phyloP scores from a whole-genome alignment of 1,140 invertebrate species.

The Meloidogyne chitwoodi region DNA sequence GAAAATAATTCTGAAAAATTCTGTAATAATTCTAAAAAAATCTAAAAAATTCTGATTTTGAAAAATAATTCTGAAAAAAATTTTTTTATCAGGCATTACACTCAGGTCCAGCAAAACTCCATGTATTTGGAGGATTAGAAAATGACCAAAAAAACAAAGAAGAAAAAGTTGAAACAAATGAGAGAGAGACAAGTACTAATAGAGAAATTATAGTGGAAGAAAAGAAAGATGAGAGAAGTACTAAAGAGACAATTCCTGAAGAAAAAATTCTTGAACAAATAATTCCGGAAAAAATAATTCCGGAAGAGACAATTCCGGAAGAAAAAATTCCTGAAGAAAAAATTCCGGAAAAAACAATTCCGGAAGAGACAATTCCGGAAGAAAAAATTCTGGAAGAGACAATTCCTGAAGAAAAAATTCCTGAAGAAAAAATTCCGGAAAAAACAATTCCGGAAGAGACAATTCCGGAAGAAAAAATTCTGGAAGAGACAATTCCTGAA shows the following conservation, averaged over 20 bases:
- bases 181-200: too few relatives aligned
- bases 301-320: neutral
- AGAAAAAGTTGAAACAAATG: neutral
- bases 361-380: neutral
- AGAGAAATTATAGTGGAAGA: neutral
- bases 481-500: neutral
- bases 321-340: neutral
- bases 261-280: neutral
- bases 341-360: neutral
- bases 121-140: neutral
- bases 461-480: neutral
- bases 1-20: too few relatives aligned
- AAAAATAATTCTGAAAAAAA: too few relatives aligned
- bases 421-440: neutral
- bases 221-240: neutral
- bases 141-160: too few relatives aligned
- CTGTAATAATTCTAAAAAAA: too few relatives aligned
- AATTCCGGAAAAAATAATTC: neutral
- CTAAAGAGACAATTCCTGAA: neutral
- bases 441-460: neutral
- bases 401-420: neutral
- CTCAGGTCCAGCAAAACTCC: neutral
- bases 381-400: neutral
- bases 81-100: neutral
- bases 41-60: too few relatives aligned